These are phyloP conservation scores for Tribolium freemani DNA, from an alignment of 2,888 invertebrate species.

Conservation along the genomic window DNA sequence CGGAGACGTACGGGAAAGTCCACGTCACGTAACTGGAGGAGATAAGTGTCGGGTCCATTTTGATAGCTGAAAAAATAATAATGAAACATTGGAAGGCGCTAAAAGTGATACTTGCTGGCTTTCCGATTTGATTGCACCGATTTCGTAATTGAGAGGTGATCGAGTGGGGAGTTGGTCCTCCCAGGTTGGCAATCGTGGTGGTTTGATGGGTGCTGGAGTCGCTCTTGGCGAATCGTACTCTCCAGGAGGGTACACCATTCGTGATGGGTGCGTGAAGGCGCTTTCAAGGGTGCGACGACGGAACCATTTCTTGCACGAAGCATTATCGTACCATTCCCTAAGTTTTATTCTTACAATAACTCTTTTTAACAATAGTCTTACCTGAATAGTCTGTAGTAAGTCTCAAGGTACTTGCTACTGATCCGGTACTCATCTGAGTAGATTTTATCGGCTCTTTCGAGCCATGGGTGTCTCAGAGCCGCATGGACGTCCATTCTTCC, in stretches of 20 bases:
- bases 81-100: background rate
- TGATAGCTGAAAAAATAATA: constrained; percentile 87
- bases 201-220: constrained; percentile 74
- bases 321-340: constrained; percentile 91
- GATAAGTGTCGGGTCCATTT: constrained; percentile 96
- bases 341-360: background rate
- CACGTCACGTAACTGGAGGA: constrained; percentile 93
- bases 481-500: constrained; percentile 83
- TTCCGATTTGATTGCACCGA: constrained; percentile 84
- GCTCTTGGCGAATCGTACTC: constrained; percentile 85
- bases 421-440: constrained; percentile 80
- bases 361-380: constrained; percentile 30
- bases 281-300: constrained; percentile 86
- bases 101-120: constrained; percentile 79
- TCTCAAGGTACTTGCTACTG: constrained; percentile 80
- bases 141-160: constrained; percentile 87
- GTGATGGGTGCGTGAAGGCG: constrained; percentile 92
- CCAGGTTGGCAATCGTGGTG: constrained; percentile 72
- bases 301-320: constrained; percentile 89
- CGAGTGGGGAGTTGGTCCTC: constrained; percentile 82
- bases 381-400: constrained; percentile 71
- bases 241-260: constrained; percentile 94
- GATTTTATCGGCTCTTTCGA: constrained; percentile 78
- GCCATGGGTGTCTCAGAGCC: constrained; percentile 94
- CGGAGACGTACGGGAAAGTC: constrained; percentile 94